phyloP scores from a whole-genome alignment of 2,888 invertebrate genomes.

The Lithophane leautieri region DNA sequence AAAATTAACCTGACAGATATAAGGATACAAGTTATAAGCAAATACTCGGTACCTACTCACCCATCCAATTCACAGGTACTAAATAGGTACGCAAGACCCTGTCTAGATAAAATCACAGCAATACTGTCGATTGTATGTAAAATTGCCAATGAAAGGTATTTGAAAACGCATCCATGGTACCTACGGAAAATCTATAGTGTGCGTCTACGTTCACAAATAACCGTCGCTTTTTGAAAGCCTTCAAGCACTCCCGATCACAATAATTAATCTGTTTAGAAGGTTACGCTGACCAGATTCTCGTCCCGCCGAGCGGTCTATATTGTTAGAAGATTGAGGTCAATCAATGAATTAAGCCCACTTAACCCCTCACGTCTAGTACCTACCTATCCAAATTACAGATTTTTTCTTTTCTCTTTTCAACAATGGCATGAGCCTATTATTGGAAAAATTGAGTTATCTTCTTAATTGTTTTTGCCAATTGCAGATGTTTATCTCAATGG shows the following conservation, averaged over 20 bases:
- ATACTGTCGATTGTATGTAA: conserved; percentile 6
- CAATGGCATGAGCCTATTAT: conserved; percentile 30
- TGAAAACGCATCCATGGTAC: background rate
- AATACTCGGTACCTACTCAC: background rate
- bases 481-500: conserved; percentile 4
- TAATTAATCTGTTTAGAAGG: conserved; percentile 54
- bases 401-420: conserved; percentile 50
- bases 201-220: conserved; percentile 3
- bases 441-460: conserved; percentile 29
- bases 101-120: no score
- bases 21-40: background rate
- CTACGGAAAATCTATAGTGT: background rate
- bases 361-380: conserved; percentile 62
- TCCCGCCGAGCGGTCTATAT: conserved; percentile 73
- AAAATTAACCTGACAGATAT: background rate
- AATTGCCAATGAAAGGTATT: background rate
- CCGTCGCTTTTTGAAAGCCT: conserved; percentile 10
- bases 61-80: no score
- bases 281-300: conserved; percentile 55
- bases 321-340: conserved; percentile 86
- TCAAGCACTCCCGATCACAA: conserved; percentile 29
- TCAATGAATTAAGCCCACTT: conserved; percentile 78
- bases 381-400: conserved; percentile 52
- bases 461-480: conserved; percentile 6
- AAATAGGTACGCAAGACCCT: background rate